phyloP scores from a whole-genome alignment of 1,140 invertebrate genomes.

The Bombyx mandarina region DNA sequence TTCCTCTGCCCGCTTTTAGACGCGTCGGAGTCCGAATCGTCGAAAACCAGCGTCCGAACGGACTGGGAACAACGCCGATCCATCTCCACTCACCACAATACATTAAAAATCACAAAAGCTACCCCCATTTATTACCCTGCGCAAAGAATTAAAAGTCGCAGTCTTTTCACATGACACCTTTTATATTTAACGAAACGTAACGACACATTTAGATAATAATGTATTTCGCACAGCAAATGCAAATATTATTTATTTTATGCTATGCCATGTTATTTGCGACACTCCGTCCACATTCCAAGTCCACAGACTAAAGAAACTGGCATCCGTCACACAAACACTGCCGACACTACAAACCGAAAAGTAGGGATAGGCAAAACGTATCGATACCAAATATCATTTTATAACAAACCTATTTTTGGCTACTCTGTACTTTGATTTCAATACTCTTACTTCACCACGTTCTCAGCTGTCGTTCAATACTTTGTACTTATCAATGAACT shows the following conservation, averaged over 20 bases:
- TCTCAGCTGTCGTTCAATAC: no score
- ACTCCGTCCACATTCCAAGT: neutral
- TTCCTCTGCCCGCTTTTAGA: slow-evolving; percentile 56
- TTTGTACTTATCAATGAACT: no score
- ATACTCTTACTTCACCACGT: no score
- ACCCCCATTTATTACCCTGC: slow-evolving; percentile 52
- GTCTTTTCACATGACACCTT: slow-evolving; percentile 22
- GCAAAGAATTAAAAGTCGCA: slow-evolving; percentile 12
- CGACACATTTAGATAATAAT: slow-evolving; percentile 9
- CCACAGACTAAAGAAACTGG: no score
- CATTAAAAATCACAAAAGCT: slow-evolving; percentile 52
- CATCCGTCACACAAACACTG: slow-evolving; percentile 28
- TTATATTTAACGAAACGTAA: slow-evolving; percentile 7
- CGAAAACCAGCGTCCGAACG: slow-evolving; percentile 66
- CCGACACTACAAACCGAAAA: slow-evolving; percentile 42
- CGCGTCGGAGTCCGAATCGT: slow-evolving; percentile 60
- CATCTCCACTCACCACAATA: slow-evolving; percentile 57
- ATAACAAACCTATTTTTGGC: no score
- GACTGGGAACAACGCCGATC: slow-evolving; percentile 68
- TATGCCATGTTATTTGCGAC: slow-evolving; percentile 32
- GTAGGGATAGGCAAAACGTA: slow-evolving; percentile 1
- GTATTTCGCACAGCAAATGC: slow-evolving; percentile 10
- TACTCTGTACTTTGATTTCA: no score
- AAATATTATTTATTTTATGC: slow-evolving; percentile 29
- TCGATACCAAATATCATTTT: no score